Conservation (phyloP, 2,888 invertebrate genomes). For the Acanthosepion pharaonis region DNA sequence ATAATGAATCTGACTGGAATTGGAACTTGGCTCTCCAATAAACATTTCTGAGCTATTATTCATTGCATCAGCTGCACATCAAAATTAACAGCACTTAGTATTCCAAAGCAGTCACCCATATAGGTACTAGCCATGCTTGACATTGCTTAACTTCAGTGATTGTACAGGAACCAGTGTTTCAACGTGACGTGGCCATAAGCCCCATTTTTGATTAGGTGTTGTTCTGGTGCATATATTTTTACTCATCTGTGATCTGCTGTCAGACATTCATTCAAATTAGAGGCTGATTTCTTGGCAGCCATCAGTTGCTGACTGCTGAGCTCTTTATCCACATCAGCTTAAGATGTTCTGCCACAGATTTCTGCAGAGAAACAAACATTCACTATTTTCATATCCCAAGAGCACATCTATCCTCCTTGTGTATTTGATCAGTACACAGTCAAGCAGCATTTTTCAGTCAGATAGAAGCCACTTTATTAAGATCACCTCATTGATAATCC, state of each 20-base stretch:
- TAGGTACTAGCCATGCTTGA: too few relatives aligned
- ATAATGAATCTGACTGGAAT: too few relatives aligned
- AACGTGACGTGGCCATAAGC: too few relatives aligned
- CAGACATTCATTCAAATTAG: not conserved
- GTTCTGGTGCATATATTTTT: not conserved
- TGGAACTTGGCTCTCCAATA: too few relatives aligned
- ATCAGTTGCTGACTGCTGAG: not conserved
- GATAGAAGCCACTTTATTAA: not conserved
- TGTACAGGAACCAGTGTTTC: too few relatives aligned
- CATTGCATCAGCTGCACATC: too few relatives aligned
- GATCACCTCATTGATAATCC: slow-evolving; percentile 11
- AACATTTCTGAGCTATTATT: too few relatives aligned
- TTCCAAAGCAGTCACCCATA: too few relatives aligned
- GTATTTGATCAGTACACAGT: not conserved
- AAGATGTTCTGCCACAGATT: not conserved
- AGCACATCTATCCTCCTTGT: not conserved
- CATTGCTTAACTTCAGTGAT: too few relatives aligned
- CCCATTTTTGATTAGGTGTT: not conserved
- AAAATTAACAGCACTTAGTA: too few relatives aligned
- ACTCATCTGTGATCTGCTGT: not conserved
- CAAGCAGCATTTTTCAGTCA: not conserved
- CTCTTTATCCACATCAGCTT: slow-evolving; percentile 17
- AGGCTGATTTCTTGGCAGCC: not conserved
- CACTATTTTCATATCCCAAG: not conserved
- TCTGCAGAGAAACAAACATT: not conserved